A percentile compares a stretch with the other conserved stretches of the same genome.
Evolutionary conservation across 2,113 vertebrate genomes (phyloP).

Genomic region (Callipepla squamata): DNA sequence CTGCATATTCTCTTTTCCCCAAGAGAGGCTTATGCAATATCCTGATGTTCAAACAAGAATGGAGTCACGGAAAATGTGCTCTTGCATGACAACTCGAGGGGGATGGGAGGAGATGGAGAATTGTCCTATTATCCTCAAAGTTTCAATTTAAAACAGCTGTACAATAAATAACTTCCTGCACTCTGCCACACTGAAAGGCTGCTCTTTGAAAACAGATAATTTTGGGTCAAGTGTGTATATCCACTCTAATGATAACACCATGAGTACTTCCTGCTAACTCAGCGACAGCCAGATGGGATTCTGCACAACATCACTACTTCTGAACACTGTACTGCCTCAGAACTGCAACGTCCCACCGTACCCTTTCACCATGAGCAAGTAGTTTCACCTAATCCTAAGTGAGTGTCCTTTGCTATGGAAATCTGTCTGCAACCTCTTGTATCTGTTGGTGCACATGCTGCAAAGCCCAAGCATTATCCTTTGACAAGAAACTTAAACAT

Average conservation of each 20-base stretch:
- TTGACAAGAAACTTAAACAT: accelerated
- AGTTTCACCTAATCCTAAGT: neutral
- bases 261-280: neutral
- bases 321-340: accelerated
- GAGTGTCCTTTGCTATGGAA: neutral
- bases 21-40: conserved; percentile 67
- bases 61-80: conserved; percentile 70
- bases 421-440: neutral
- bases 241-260: neutral
- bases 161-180: conserved; percentile 49
- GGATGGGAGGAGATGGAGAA: conserved; percentile 4
- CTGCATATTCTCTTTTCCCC: conserved; percentile 43
- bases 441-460: accelerated
- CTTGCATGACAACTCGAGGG: conserved; percentile 8
- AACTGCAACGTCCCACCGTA: neutral
- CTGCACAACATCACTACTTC: neutral
- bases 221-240: neutral
- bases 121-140: conserved; percentile 39
- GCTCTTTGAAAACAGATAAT: conserved; percentile 23
- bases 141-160: conserved; percentile 69
- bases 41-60: conserved; percentile 62
- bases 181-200: conserved; percentile 27
- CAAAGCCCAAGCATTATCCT: neutral
- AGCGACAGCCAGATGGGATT: neutral
- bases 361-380: neutral